These are phyloP conservation scores for Eupithecia centaureata DNA, from an alignment of 2,888 invertebrate species.

Conservation along the genomic window DNA sequence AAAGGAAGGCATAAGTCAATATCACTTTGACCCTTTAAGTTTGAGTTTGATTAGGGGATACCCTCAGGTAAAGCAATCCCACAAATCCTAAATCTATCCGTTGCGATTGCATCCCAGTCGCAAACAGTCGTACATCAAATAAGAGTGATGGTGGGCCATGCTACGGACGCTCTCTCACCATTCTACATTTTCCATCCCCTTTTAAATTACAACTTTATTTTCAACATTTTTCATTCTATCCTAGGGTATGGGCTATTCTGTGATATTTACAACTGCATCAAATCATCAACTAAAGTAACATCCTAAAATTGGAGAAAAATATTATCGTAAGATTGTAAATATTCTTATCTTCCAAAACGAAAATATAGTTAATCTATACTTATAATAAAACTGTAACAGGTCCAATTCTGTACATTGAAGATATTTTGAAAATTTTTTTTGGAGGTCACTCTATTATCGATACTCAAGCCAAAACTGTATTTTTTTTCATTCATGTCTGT, in stretches of 20 bases:
- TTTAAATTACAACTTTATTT: conserved; percentile 53
- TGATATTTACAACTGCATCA: conserved; percentile 13
- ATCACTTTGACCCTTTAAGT: no score
- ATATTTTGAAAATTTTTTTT: no score
- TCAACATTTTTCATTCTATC: conserved; percentile 7
- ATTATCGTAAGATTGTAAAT: background rate
- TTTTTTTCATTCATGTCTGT: no score
- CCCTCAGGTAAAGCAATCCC: background rate
- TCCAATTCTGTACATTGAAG: no score
- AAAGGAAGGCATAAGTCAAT: no score
- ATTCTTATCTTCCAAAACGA: background rate
- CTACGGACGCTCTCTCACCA: conserved; percentile 46
- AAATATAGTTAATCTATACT: no score
- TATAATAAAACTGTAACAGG: no score
- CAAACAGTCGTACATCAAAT: conserved; percentile 48
- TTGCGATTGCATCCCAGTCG: conserved; percentile 26
- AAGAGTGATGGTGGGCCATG: conserved; percentile 51
- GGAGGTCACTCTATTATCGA: no score
- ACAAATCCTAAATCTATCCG: conserved; percentile 30
- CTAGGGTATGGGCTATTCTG: background rate
- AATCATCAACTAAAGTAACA: background rate
- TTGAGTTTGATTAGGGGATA: no score
- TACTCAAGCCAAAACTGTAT: no score
- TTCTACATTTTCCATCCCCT: conserved; percentile 58
- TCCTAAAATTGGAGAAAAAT: background rate